Base-by-base conservation (phyloP, 2,797 vertebrate species). In the Sebastes matsubarae region DNA sequence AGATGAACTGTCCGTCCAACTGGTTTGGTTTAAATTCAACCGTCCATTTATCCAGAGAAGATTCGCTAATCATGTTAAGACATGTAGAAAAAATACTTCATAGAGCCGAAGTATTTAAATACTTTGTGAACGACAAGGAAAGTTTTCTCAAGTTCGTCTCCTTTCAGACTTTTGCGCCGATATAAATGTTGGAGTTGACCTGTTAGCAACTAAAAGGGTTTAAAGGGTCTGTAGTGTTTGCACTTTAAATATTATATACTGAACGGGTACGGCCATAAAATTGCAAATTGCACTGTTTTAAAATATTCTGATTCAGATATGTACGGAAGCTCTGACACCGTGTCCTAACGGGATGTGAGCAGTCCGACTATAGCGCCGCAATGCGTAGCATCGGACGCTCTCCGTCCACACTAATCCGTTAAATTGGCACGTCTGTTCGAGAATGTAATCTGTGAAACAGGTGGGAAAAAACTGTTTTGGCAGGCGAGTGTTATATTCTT, bases 221-320 rank as follows among this genome's bases (percentile, higher is more conserved):
- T 3, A 34, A 29, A 16, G 14, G 38, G 22, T 57, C 18, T 20
- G 6, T 25, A 38, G 9, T 32, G 11, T 58, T 25, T 1, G 65
- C 54, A 69, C 74, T 77, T 86, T 79, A 68, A 73, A 68, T 22
- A 55, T 64, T 14, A 8, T 25, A 9, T 46, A 46, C 59, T 54
- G 55, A 74, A 52, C 24, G n/a, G 65, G 10, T 55, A 70, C 3
- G 58, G 46, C 69, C 63, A 79, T 72, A 66, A 54, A 30, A 58
- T 59, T 32, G 34, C 3, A 60, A 36, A 64, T 68, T 89, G 83
- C 86, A 87, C 83, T 83, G 61, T 65, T 69, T 79, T 60, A 5
- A 42, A 63, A 54, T 69, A 42, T 42, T 60, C 2, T 6, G 36
- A 64, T 36, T 77, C 16, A 27, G 27, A 29, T 42, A 29, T 22